phyloP scores from a whole-genome alignment of 2,888 invertebrate species.

The Synergus itoensis region DNA sequence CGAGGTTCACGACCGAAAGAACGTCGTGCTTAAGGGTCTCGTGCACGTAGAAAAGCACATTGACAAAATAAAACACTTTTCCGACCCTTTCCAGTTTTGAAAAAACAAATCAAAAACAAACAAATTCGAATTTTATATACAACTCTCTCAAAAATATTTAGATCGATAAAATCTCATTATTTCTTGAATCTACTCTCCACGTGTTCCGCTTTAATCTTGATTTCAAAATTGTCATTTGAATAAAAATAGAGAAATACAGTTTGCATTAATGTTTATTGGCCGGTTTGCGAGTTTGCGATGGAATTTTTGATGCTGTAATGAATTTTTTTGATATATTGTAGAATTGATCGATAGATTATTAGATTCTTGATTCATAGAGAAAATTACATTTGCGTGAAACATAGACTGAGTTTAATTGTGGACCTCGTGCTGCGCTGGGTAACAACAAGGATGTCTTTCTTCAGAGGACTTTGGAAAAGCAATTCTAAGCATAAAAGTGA shows the following conservation, averaged over 20 bases:
- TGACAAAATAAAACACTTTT: not conserved
- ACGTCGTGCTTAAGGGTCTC: not conserved
- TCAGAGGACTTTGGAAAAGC: slow-evolving; percentile 84
- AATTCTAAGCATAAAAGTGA: slow-evolving; percentile 86
- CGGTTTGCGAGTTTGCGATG: not conserved
- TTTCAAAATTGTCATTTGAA: not conserved
- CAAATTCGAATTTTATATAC: not conserved
- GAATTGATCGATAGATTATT: not conserved
- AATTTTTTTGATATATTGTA: not conserved
- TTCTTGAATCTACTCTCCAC: not conserved
- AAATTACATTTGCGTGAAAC: not conserved
- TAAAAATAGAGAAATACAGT: not conserved
- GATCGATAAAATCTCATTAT: not conserved
- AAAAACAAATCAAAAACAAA: not conserved
- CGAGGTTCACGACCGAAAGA: not conserved
- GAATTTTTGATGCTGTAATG: not conserved
- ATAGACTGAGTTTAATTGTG: not conserved
- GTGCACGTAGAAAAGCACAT: not conserved
- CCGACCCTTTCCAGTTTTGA: not conserved
- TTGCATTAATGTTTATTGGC: not conserved
- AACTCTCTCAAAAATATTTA: not conserved
- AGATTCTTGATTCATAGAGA: not conserved
- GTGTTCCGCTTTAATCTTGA: not conserved
- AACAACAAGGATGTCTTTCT: slow-evolving; percentile 79
- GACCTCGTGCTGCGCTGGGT: slow-evolving; percentile 16